Evolutionary conservation across 2,888 invertebrate genomes (phyloP).

Genomic region (Agrilus cyanescens): DNA sequence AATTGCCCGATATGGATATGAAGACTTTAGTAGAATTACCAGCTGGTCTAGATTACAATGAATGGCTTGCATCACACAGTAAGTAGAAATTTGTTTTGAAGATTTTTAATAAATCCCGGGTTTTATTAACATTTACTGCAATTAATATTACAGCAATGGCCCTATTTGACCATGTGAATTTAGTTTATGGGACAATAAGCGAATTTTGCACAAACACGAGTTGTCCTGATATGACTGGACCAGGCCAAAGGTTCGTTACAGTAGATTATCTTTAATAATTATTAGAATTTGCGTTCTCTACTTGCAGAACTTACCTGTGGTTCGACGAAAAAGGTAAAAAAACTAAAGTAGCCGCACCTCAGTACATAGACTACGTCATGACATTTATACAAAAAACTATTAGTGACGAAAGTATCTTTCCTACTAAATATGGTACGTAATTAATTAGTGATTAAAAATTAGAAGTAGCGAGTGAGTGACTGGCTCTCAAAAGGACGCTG

Average conservation of each 20-base stretch:
- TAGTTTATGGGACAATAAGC: constrained; percentile 95
- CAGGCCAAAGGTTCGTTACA: constrained; percentile 67
- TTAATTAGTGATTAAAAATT: background rate
- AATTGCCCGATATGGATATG: constrained; percentile 89
- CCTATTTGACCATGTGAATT: constrained; percentile 98
- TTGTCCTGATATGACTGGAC: constrained; percentile 96
- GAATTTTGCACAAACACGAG: constrained; percentile 95
- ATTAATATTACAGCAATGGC: constrained; percentile 62
- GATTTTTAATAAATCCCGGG: too few relatives aligned
- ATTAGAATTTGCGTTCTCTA: constrained; percentile 5
- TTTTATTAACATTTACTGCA: too few relatives aligned
- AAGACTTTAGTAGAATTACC: constrained; percentile 90
- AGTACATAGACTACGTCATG: constrained; percentile 99
- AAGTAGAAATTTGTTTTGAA: constrained; percentile 32
- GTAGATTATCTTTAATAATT: background rate
- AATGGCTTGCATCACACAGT: constrained; percentile 99
- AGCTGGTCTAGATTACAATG: constrained; percentile 92
- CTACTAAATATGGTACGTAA: constrained; percentile 90
- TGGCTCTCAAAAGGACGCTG: too few relatives aligned
- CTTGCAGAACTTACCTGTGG: constrained; percentile 86
- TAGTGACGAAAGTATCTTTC: constrained; percentile 93
- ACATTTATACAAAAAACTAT: constrained; percentile 95
- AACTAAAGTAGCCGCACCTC: constrained; percentile 91
- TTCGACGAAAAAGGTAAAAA: constrained; percentile 98
- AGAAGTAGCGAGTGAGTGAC: too few relatives aligned